Conservation (phyloP, 2,888 invertebrate species). For the Amphimallon solstitiale region DNA sequence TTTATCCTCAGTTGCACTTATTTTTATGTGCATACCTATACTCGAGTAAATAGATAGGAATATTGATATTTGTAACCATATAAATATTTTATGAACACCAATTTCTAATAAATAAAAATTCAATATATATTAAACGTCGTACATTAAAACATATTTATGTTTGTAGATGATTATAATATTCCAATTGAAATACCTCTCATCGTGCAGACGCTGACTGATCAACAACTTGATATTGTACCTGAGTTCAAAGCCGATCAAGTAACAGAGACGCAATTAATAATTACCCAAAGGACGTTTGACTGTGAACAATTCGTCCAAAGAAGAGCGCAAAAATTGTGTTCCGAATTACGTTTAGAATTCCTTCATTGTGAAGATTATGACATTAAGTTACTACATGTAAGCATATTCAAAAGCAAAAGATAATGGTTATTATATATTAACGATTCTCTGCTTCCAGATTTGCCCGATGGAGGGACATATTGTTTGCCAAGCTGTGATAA, state of each 20-base stretch:
- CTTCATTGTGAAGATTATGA: conserved; percentile 63
- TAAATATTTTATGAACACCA: too few relatives aligned
- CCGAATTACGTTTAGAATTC: conserved; percentile 59
- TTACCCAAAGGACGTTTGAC: conserved; percentile 62
- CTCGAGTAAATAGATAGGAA: too few relatives aligned
- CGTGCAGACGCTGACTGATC: conserved; percentile 60
- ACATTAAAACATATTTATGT: conserved; percentile 39
- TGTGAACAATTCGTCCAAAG: conserved; percentile 63
- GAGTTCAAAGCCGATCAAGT: conserved; percentile 60
- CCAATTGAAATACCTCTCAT: conserved; percentile 62
- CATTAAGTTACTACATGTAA: conserved; percentile 62
- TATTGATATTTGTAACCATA: too few relatives aligned
- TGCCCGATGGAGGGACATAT: conserved; percentile 63
- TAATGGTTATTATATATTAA: not conserved
- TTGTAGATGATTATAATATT: conserved; percentile 61
- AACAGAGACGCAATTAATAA: conserved; percentile 61
- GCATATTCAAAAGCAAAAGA: conserved; percentile 34
- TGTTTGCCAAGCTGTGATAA: conserved; percentile 61
- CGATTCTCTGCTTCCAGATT: conserved; percentile 53
- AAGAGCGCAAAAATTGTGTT: conserved; percentile 60
- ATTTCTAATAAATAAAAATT: too few relatives aligned
- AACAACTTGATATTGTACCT: conserved; percentile 61
- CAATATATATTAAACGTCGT: too few relatives aligned
- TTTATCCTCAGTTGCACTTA: too few relatives aligned
- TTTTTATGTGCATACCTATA: too few relatives aligned